A percentile compares a stretch with the other conserved stretches of the same genome.
These are phyloP conservation scores for Tetraodon nigroviridis DNA, from an alignment of 2,113 vertebrate species.

Conservation along the genomic window DNA sequence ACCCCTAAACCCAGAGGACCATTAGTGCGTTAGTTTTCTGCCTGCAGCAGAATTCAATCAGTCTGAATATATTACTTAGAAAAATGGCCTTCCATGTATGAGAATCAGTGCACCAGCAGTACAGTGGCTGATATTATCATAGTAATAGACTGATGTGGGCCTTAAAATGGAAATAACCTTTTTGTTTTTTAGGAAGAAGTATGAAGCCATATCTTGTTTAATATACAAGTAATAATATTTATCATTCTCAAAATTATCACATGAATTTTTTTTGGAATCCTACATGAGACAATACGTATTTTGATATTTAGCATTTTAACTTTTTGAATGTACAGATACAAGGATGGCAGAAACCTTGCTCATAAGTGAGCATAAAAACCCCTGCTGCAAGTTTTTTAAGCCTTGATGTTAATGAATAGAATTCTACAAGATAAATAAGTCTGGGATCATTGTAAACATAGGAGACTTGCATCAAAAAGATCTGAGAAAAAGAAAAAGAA, in stretches of 20 bases:
- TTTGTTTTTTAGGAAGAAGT: neutral
- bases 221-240: slow-evolving; percentile 15
- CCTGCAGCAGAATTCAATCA: slow-evolving; percentile 35
- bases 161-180: slow-evolving; percentile 39
- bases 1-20: slow-evolving; percentile 12
- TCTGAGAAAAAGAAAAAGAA: too few relatives aligned
- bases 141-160: slow-evolving; percentile 36
- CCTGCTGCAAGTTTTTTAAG: too few relatives aligned
- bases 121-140: slow-evolving; percentile 45
- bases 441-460: too few relatives aligned
- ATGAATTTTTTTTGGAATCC: neutral
- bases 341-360: too few relatives aligned
- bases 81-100: slow-evolving; percentile 37
- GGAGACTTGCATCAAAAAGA: too few relatives aligned
- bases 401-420: too few relatives aligned
- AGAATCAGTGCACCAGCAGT: slow-evolving; percentile 28
- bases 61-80: slow-evolving; percentile 45
- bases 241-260: neutral
- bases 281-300: neutral
- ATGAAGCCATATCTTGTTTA: slow-evolving; percentile 6
- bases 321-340: too few relatives aligned
- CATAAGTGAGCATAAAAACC: too few relatives aligned
- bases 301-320: too few relatives aligned
- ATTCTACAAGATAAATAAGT: too few relatives aligned
- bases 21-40: slow-evolving; percentile 35